phyloP scores from a whole-genome alignment of 2,888 invertebrate genomes.

The Dynastes hyllus region DNA sequence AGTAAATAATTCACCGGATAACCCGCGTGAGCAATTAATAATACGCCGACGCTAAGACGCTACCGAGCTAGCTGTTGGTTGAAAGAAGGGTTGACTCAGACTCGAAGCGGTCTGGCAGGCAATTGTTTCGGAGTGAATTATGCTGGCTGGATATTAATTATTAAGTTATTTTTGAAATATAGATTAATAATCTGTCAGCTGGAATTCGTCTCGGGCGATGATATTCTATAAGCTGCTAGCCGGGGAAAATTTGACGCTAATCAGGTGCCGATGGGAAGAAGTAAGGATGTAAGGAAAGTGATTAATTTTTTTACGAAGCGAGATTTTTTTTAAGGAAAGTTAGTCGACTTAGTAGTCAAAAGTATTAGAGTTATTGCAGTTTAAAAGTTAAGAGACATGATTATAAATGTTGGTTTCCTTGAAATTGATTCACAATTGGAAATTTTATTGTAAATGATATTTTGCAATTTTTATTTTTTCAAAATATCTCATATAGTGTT shows the following conservation, averaged over 20 bases:
- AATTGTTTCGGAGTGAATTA: constrained; percentile 52
- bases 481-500: too few relatives aligned
- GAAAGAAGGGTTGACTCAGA: constrained; percentile 61
- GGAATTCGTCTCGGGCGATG: neutral
- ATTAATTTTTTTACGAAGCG: too few relatives aligned
- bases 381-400: too few relatives aligned
- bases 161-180: constrained; percentile 48
- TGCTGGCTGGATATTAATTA: constrained; percentile 50
- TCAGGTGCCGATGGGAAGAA: neutral
- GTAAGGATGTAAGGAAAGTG: too few relatives aligned
- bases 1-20: constrained; percentile 73
- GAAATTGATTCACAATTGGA: too few relatives aligned
- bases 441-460: too few relatives aligned
- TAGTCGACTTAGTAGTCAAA: too few relatives aligned
- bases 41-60: constrained; percentile 64
- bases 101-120: constrained; percentile 32
- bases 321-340: too few relatives aligned
- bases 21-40: constrained; percentile 73
- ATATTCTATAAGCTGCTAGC: neutral
- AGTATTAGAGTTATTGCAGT: too few relatives aligned
- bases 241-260: neutral
- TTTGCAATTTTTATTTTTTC: too few relatives aligned
- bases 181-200: constrained; percentile 47
- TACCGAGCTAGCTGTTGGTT: constrained; percentile 32
- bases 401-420: too few relatives aligned